These are phyloP conservation scores for Axis porcinus DNA, from an alignment of 2,113 vertebrate genomes.

Conservation along the genomic window DNA sequence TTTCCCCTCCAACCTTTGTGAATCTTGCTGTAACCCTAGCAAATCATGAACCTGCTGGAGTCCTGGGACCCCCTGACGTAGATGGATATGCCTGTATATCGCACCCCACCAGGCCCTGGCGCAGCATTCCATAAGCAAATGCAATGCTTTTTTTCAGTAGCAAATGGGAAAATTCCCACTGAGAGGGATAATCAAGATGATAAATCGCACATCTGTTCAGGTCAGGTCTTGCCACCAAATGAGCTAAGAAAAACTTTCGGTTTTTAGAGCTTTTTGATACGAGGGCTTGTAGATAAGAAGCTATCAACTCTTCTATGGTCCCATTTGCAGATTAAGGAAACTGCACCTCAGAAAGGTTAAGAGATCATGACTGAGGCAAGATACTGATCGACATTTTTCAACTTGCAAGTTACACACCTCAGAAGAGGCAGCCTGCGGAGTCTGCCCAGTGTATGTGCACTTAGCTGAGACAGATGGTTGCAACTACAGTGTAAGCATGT, in stretches of 20 bases:
- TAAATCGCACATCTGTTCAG: neutral
- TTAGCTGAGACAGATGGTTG: fast-evolving
- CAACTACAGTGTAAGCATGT: fast-evolving
- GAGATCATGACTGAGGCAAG: neutral
- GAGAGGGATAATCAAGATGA: neutral
- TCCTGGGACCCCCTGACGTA: neutral
- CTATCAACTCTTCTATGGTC: neutral
- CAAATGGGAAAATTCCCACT: neutral
- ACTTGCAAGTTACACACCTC: neutral
- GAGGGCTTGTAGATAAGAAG: neutral
- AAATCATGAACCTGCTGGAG: neutral
- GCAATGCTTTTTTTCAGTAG: neutral
- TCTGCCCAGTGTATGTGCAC: neutral
- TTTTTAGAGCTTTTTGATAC: neutral
- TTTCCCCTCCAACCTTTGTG: neutral
- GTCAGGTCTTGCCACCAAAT: neutral
- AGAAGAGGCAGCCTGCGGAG: neutral
- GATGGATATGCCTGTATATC: neutral
- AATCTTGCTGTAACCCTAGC: neutral
- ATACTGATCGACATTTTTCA: neutral
- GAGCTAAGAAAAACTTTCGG: neutral
- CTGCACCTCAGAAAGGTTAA: neutral
- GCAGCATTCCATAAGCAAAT: neutral
- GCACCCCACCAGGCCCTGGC: neutral
- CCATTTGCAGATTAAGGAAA: neutral